Evolutionary conservation across 92 coral and sea anemone genomes (phyloP).

Genomic region (Porites lobata): DNA sequence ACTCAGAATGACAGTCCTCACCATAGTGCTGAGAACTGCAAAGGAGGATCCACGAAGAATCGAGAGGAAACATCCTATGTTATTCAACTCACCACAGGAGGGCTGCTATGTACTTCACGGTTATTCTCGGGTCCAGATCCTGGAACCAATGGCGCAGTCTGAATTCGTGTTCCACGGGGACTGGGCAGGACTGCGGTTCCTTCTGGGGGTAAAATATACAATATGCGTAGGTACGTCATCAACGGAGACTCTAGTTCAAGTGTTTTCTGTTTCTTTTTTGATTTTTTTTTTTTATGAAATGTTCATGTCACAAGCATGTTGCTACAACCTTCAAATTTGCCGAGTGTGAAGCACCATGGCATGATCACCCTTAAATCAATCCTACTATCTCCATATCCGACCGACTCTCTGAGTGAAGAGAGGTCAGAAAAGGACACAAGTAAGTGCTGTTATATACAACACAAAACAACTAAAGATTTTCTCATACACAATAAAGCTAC

Average conservation of each 20-base stretch:
- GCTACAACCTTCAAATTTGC: no score
- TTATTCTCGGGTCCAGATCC: constrained; percentile 32
- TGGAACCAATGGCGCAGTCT: constrained; percentile 64
- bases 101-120: constrained; percentile 73
- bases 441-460: no score
- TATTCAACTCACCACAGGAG: constrained; percentile 54
- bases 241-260: no score
- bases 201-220: background rate
- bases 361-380: no score
- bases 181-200: background rate
- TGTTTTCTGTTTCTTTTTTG: no score
- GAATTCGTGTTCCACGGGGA: constrained; percentile 54
- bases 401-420: no score
- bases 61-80: background rate
- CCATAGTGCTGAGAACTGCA: background rate
- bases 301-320: background rate
- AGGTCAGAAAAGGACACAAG: no score
- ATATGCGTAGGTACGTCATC: no score
- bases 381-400: no score
- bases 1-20: background rate
- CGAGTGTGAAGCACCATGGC: no score
- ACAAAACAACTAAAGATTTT: no score
- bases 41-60: background rate
- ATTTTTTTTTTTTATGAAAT: background rate
- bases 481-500: no score